phyloP scores from a whole-genome alignment of 2,797 vertebrate species.

The Ceryle rudis region DNA sequence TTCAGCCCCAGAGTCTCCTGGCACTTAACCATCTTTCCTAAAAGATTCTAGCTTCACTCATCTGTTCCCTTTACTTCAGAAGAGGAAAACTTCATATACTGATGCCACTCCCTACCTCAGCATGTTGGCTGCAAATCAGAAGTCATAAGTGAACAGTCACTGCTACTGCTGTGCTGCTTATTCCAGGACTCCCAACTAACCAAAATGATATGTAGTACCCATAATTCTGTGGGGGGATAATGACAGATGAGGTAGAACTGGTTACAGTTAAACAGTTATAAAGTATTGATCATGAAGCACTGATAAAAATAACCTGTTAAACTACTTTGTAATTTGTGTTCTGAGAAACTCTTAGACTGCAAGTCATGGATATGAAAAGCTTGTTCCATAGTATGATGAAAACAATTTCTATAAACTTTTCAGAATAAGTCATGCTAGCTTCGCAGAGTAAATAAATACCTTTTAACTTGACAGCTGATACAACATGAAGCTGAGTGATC shows the following conservation, averaged over 20 bases:
- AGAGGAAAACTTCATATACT: constrained; percentile 48
- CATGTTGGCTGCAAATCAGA: constrained; percentile 27
- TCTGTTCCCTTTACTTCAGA: constrained; percentile 57
- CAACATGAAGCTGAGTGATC: constrained; percentile 5
- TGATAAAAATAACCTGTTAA: constrained; percentile 5
- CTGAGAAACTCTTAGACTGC: neutral
- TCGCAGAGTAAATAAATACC: constrained; percentile 44
- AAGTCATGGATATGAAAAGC: neutral
- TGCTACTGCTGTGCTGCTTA: neutral
- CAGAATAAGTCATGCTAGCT: constrained; percentile 23
- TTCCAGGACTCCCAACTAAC: neutral
- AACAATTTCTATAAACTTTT: constrained; percentile 40
- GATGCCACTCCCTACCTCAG: constrained; percentile 58
- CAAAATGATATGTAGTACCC: neutral
- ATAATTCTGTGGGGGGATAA: neutral
- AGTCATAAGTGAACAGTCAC: neutral
- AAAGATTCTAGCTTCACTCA: constrained; percentile 50
- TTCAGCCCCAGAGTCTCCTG: constrained; percentile 45
- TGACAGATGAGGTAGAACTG: neutral
- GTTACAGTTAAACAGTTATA: neutral
- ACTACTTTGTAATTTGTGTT: neutral
- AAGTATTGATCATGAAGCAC: neutral
- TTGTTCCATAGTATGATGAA: neutral
- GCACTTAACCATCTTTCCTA: constrained; percentile 62
- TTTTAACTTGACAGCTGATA: constrained; percentile 31